Percentiles rank a stretch among this genome's conserved stretches.
These are phyloP conservation scores for Ovibos moschatus DNA, from an alignment of 2,113 vertebrate species.

Conservation along the genomic window DNA sequence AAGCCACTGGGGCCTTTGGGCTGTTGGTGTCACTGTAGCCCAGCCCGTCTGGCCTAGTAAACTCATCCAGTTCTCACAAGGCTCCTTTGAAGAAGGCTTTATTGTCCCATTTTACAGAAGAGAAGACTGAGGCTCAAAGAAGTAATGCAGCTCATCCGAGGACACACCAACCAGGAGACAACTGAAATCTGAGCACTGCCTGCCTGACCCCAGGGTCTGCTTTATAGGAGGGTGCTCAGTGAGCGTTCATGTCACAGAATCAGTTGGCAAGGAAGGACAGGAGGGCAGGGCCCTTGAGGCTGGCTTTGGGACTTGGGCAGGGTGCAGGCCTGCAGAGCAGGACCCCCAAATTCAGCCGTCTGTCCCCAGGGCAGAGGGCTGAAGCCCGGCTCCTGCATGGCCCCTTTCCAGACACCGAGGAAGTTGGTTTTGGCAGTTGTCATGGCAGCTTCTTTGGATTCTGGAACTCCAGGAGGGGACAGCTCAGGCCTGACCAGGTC, in stretches of 20 bases:
- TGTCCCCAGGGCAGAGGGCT: background rate
- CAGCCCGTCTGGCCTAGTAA: background rate
- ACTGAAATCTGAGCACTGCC: background rate
- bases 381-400: background rate
- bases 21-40: background rate
- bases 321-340: background rate
- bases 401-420: background rate
- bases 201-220: background rate
- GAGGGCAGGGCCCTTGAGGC: background rate
- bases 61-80: background rate
- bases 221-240: background rate
- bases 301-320: background rate
- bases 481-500: background rate
- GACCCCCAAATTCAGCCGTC: background rate
- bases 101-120: background rate
- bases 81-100: background rate
- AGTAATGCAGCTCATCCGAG: background rate
- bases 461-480: background rate
- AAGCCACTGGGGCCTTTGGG: background rate
- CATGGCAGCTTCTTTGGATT: background rate
- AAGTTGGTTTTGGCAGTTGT: background rate
- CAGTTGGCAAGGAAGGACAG: background rate
- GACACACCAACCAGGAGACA: background rate
- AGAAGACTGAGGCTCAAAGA: background rate
- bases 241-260: background rate